Evolutionary conservation across 2,797 vertebrate species (phyloP).

Genomic region (Gallinago nigripennis): DNA sequence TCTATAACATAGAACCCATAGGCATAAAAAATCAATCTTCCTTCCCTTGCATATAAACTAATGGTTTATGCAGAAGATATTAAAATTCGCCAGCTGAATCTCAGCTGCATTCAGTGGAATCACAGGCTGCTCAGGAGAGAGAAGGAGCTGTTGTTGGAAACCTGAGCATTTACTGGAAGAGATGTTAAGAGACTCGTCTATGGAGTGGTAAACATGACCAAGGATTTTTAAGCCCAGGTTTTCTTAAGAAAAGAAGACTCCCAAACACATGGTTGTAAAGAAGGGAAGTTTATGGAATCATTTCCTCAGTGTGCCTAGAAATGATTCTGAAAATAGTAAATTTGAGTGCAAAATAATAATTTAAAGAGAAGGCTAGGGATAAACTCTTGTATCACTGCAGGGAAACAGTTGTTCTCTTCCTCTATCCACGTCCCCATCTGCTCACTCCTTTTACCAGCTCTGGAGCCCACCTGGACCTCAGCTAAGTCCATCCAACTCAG

Average conservation of each 20-base stretch:
- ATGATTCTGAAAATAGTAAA: not conserved
- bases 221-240: not conserved
- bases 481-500: not conserved
- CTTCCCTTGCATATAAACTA: not conserved
- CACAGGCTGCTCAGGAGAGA: not conserved
- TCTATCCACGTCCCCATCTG: accelerated
- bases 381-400: not conserved
- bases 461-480: not conserved
- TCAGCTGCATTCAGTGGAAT: not conserved
- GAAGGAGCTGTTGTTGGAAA: not conserved
- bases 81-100: not conserved
- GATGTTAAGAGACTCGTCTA: not conserved
- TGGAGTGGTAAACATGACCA: not conserved
- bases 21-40: not conserved
- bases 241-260: not conserved
- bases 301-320: not conserved
- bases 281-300: not conserved
- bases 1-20: not conserved
- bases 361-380: not conserved
- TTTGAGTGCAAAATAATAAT: not conserved
- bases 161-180: not conserved
- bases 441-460: not conserved
- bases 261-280: not conserved
- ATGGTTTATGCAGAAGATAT: not conserved
- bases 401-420: not conserved